These are phyloP conservation scores for Agrypnus murinus DNA, from an alignment of 2,888 invertebrate genomes.

Conservation along the genomic window DNA sequence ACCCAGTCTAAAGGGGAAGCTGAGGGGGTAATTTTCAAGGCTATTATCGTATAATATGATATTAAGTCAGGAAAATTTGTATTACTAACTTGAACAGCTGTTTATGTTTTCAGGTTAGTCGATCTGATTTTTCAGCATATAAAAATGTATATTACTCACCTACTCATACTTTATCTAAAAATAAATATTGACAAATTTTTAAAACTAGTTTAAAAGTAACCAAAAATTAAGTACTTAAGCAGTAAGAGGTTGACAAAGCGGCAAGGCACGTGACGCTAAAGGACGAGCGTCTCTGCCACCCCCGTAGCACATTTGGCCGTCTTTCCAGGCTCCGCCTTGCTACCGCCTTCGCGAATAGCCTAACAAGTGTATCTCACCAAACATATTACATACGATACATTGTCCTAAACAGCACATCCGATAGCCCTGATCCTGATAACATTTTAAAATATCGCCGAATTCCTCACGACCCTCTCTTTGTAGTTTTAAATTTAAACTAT, in stretches of 20 bases:
- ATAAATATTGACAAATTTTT: no score
- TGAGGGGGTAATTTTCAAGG: conserved; percentile 65
- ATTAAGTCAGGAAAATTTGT: conserved; percentile 49
- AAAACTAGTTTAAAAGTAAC: conserved; percentile 18
- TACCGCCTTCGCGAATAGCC: conserved; percentile 67
- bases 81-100: conserved; percentile 5
- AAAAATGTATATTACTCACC: no score
- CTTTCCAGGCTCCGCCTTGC: conserved; percentile 68
- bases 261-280: conserved; percentile 44
- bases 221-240: conserved; percentile 33
- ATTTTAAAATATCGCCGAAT: conserved; percentile 69
- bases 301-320: conserved; percentile 57
- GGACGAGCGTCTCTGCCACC: conserved; percentile 53
- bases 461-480: conserved; percentile 60
- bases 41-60: conserved; percentile 70
- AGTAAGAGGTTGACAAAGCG: conserved; percentile 46
- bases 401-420: conserved; percentile 53
- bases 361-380: conserved; percentile 64
- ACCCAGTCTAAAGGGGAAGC: conserved; percentile 64
- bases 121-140: conserved; percentile 6
- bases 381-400: conserved; percentile 56
- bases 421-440: conserved; percentile 63
- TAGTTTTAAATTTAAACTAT: conserved; percentile 63
- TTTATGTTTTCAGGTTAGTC: no score
- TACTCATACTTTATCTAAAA: no score